phyloP scores from a whole-genome alignment of 1,140 invertebrate genomes.

The Drosophila asahinai region DNA sequence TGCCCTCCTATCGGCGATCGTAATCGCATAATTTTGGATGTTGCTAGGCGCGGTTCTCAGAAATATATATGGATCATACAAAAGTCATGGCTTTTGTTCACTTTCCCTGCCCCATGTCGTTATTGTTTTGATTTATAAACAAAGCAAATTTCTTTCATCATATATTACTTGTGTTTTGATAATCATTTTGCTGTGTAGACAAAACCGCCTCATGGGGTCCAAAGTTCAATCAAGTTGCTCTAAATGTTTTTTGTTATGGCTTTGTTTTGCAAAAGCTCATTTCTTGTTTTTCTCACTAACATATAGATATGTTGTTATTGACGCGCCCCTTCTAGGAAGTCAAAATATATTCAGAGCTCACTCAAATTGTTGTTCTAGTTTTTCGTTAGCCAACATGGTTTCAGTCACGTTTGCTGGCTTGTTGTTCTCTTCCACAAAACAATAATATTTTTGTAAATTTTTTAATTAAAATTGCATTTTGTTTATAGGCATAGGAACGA shows the following conservation, averaged over 20 bases:
- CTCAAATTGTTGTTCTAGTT: conserved; percentile 7
- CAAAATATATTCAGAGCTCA: conserved; percentile 1
- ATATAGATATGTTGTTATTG: conserved; percentile 15
- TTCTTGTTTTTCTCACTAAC: conserved; percentile 14
- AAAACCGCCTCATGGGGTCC: conserved; percentile 42
- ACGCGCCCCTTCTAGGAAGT: conserved; percentile 42
- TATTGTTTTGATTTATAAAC: conserved; percentile 48
- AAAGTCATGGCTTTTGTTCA: conserved; percentile 8
- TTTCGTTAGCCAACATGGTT: conserved; percentile 47
- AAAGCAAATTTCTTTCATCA: conserved; percentile 10
- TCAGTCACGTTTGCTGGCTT: conserved; percentile 58
- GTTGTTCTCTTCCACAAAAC: conserved; percentile 33
- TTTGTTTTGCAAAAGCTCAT: conserved; percentile 31
- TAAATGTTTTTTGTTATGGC: conserved; percentile 13
- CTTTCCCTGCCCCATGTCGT: conserved; percentile 2
- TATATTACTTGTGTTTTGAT: conserved; percentile 44
- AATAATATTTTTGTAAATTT: conserved; percentile 42
- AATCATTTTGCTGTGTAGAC: conserved; percentile 33
- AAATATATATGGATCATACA: conserved; percentile 19
- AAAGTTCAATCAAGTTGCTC: conserved; percentile 52
- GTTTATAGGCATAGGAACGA: conserved; percentile 8
- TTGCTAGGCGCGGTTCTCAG: conserved; percentile 45
- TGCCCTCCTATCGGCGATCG: conserved; percentile 35
- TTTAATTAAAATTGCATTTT: neutral
- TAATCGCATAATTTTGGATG: conserved; percentile 51